These are phyloP conservation scores for Griposia aprilina DNA, from an alignment of 2,888 invertebrate genomes.

Conservation along the genomic window DNA sequence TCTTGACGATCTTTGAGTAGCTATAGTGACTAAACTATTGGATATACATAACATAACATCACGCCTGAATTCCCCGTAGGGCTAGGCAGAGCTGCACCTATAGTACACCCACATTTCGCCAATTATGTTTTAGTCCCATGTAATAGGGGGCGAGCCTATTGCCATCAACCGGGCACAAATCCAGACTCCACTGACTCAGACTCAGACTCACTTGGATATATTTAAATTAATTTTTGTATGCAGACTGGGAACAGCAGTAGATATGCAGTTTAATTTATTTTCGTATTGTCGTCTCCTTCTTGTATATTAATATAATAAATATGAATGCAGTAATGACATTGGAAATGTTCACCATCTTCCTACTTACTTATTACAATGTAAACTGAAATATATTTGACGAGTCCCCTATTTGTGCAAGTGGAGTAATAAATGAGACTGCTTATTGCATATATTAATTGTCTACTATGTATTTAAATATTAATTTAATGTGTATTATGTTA, in stretches of 20 bases:
- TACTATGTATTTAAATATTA: constrained; percentile 28
- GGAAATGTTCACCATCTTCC: not conserved
- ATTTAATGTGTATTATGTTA: constrained; percentile 16
- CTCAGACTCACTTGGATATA: no score
- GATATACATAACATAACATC: no score
- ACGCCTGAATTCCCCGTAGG: no score
- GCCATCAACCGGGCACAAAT: no score
- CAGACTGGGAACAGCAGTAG: not conserved
- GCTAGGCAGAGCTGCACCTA: no score
- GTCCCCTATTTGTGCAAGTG: constrained; percentile 44
- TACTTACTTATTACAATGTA: not conserved
- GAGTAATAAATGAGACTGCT: constrained; percentile 33
- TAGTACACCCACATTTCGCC: no score
- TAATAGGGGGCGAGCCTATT: no score
- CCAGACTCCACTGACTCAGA: no score
- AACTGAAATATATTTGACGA: constrained; percentile 4
- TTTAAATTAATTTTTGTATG: not conserved
- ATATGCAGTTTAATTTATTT: not conserved
- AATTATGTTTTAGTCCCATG: no score
- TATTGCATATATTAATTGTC: constrained; percentile 29
- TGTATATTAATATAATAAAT: not conserved
- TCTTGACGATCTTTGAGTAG: no score
- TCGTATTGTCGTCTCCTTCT: not conserved
- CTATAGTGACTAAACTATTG: no score
- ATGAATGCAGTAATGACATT: constrained; percentile 10